These are phyloP conservation scores for Podiceps cristatus DNA, from an alignment of 2,113 vertebrate species.

Conservation along the genomic window DNA sequence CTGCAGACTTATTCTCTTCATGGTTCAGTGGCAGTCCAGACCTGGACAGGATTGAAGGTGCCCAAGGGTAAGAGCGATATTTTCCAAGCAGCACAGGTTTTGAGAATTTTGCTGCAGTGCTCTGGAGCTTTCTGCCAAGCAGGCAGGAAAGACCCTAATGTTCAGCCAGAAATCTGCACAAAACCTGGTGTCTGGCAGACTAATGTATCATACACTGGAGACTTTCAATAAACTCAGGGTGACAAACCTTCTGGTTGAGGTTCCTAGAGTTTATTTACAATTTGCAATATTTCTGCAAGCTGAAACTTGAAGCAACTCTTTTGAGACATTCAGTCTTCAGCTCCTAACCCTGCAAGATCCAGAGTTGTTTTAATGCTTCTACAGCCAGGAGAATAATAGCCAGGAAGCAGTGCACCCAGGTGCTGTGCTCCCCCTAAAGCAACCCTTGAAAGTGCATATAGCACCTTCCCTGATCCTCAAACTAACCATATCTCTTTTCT, in stretches of 20 bases:
- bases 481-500: background rate
- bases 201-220: background rate
- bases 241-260: conserved; percentile 1
- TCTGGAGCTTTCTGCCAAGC: conserved; percentile 45
- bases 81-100: conserved; percentile 30
- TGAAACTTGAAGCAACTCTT: background rate
- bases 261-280: background rate
- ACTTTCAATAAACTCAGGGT: conserved; percentile 33
- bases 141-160: background rate
- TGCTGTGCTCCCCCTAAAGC: background rate
- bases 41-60: background rate
- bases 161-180: conserved; percentile 21
- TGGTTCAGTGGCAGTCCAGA: background rate
- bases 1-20: background rate
- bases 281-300: conserved; percentile 19
- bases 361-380: background rate
- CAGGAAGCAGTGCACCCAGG: background rate
- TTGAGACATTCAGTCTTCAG: background rate
- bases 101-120: conserved; percentile 15
- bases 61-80: conserved; percentile 35
- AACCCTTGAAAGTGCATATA: background rate
- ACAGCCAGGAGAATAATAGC: background rate
- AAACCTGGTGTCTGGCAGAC: background rate
- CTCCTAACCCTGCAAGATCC: background rate
- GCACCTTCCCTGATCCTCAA: background rate